These are phyloP conservation scores for Acanthosepion lycidas DNA, from an alignment of 2,888 invertebrate species.

Conservation along the genomic window DNA sequence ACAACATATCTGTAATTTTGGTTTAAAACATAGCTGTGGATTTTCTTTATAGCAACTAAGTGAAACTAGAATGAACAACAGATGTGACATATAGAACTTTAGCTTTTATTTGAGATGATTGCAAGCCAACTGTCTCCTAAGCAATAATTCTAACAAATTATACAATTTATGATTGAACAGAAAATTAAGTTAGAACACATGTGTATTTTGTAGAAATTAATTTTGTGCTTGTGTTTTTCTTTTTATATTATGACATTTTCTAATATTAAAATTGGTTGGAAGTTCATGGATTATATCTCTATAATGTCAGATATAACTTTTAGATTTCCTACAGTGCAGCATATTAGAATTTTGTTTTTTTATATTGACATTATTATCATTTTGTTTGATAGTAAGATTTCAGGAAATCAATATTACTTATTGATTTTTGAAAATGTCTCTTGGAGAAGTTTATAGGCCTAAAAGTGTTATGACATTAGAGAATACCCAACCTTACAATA, in stretches of 20 bases:
- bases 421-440: neutral
- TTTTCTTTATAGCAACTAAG: neutral
- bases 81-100: neutral
- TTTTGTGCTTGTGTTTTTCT: neutral
- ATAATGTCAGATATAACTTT: neutral
- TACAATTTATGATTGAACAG: neutral
- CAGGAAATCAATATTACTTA: neutral
- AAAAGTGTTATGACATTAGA: neutral
- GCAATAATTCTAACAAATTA: neutral
- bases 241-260: neutral
- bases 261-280: neutral
- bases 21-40: neutral
- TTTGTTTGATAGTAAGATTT: neutral
- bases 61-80: neutral
- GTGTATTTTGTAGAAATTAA: neutral
- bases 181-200: neutral
- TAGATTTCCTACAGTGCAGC: neutral
- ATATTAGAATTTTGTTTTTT: neutral
- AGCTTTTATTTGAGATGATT: neutral
- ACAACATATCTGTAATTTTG: slow-evolving; percentile 15
- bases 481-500: too few species aligned
- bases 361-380: neutral
- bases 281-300: neutral
- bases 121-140: neutral
- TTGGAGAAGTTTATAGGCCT: neutral